Evolutionary conservation across 2,888 invertebrate species (phyloP).

Genomic region (Eremobia ochroleuca): DNA sequence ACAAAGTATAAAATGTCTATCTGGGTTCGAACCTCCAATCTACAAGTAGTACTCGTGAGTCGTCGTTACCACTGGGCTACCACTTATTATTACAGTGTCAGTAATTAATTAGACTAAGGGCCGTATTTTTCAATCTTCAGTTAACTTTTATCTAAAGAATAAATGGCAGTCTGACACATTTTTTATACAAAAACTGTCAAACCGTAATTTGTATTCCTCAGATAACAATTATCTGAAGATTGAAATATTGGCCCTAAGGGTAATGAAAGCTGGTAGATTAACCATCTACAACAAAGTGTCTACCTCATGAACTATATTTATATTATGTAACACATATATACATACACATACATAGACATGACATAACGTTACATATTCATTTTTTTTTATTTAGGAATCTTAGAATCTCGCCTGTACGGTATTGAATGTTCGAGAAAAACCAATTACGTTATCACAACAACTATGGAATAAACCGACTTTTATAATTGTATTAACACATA

Average conservation of each 20-base stretch:
- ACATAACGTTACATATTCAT: too few relatives aligned
- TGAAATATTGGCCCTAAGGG: not conserved
- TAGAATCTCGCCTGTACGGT: not conserved
- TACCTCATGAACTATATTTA: not conserved
- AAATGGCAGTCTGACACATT: not conserved
- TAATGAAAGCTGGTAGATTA: not conserved
- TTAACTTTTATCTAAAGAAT: not conserved
- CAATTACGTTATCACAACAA: slow-evolving; percentile 34
- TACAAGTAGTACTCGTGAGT: not conserved
- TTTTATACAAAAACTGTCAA: not conserved
- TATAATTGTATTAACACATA: slow-evolving; percentile 27
- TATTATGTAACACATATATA: too few relatives aligned
- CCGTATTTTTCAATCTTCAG: not conserved
- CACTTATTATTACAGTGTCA: not conserved
- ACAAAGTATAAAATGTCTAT: not conserved
- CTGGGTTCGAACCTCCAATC: not conserved
- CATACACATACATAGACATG: too few relatives aligned
- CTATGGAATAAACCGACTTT: not conserved
- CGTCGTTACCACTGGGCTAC: not conserved
- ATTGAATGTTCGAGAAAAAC: not conserved
- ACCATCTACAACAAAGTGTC: not conserved
- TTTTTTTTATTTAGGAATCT: too few relatives aligned
- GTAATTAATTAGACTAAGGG: not conserved
- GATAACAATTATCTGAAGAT: not conserved
- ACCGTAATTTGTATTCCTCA: not conserved